Base-by-base conservation (phyloP, 1,140 invertebrate genomes). In the Trichonephila inaurata region DNA sequence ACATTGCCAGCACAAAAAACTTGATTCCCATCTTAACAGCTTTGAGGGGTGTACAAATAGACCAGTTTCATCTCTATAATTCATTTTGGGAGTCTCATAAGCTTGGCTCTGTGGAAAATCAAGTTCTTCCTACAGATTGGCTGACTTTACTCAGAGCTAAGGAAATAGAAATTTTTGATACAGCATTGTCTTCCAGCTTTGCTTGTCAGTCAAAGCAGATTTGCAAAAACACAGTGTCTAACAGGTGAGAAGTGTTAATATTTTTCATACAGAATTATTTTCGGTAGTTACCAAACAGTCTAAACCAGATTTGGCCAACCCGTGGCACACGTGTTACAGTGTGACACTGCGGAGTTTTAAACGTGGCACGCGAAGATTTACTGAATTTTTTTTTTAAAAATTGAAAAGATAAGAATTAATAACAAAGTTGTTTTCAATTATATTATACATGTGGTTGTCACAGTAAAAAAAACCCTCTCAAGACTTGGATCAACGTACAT, bases 51-150 rank as follows among this genome's bases (percentile, higher is more conserved):
- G 61, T 94, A 1, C 58, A 89, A n/a, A 83, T 94, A 6, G 93
- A 94, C 21, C 77, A 85, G 14, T 94, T 94, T 61, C 60, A 83
- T 24, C 21, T 94, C 6, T 94, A 83, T 24, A 88, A 94, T 69
- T 94, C 93, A 2, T 94, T 94, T 21, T 94, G 93, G 93, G 86
- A 94, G 14, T 66, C 91, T 21, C 14, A 62, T 6, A 62, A 28
- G 16, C 12, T 44, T 4, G 81, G 44, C 12, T 8, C 12, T 4
- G 28, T 18, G 16, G 44, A 85, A 24, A 92, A 85, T 1, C 18
- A 44, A 44, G 72, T 64, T 2, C 40, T 93, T 16, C 93, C 93
- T 0, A 28, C n/a, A 3, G 81, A 94, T 28, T 94, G 93, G 93
- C 19, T 94, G 12, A 58, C 93, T 10, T 33, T 69, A 19, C 51